Percentiles rank a stretch among this genome's conserved stretches.
These are phyloP conservation scores for Chiloscyllium plagiosum DNA, from an alignment of 2,113 vertebrate genomes.

Conservation along the genomic window DNA sequence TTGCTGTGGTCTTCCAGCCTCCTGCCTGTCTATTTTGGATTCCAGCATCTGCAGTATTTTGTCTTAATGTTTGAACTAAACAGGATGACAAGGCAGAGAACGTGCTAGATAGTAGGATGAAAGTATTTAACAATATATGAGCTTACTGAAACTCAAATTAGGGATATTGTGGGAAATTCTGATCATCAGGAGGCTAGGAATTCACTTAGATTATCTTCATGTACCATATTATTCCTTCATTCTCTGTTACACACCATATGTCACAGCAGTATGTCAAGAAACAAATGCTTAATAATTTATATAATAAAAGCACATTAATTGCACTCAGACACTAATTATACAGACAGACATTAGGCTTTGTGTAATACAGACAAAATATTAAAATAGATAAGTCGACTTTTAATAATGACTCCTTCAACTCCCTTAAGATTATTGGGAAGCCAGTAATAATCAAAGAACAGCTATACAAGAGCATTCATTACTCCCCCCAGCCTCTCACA, in stretches of 20 bases:
- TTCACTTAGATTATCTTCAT: neutral
- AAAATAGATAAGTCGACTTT: neutral
- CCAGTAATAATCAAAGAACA: neutral
- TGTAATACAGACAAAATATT: neutral
- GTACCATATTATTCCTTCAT: neutral
- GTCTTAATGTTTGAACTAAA: too few relatives aligned
- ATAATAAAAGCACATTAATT: neutral
- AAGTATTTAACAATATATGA: neutral
- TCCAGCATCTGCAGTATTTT: too few relatives aligned
- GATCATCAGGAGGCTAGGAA: neutral
- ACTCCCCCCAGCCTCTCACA: neutral
- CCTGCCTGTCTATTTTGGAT: too few relatives aligned
- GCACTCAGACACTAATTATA: neutral
- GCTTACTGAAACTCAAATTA: neutral
- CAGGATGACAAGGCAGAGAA: neutral
- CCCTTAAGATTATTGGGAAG: neutral
- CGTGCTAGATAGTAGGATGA: neutral
- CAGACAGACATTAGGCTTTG: neutral
- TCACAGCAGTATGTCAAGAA: neutral
- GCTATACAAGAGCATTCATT: neutral
- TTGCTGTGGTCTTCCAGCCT: too few relatives aligned
- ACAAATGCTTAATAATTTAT: slow-evolving; percentile 23
- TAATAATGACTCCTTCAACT: neutral
- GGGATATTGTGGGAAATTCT: neutral
- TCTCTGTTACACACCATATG: slow-evolving; percentile 25